Evolutionary conservation across 2,797 vertebrate genomes (phyloP).

Genomic region (Coilia nasus): DNA sequence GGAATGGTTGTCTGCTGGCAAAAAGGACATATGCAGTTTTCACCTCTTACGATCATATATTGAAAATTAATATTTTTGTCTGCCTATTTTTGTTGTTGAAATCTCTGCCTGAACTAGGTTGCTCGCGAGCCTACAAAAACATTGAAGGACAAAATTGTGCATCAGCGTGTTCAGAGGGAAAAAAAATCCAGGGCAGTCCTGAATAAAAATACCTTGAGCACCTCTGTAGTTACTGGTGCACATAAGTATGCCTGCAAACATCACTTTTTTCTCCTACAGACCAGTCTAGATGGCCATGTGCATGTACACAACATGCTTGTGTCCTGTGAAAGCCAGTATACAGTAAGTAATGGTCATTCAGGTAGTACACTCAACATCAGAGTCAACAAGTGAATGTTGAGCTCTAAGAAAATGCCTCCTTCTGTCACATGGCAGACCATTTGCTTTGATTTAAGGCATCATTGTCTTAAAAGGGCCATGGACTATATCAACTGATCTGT

Average conservation of each 20-base stretch:
- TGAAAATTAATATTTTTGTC: background rate
- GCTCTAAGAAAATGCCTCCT: background rate
- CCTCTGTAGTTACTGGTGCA: background rate
- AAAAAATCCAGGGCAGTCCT: background rate
- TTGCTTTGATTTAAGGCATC: too few relatives aligned
- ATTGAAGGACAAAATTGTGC: constrained; percentile 34
- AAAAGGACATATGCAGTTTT: background rate
- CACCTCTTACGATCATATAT: background rate
- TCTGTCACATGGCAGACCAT: too few relatives aligned
- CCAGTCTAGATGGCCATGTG: background rate
- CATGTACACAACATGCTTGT: background rate
- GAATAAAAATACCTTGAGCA: constrained; percentile 7
- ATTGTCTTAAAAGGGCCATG: too few relatives aligned
- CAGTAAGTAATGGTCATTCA: background rate
- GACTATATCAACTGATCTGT: too few relatives aligned
- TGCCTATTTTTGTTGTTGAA: background rate
- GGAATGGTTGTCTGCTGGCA: background rate
- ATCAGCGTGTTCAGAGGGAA: background rate
- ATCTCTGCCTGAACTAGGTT: background rate
- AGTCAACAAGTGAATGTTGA: background rate
- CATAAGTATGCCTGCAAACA: background rate
- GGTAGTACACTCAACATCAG: background rate
- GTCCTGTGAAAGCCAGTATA: background rate
- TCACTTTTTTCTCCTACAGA: background rate
- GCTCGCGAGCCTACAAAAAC: constrained; percentile 5